Conservation (phyloP, 2,888 invertebrate species). For the Nezara viridula region DNA sequence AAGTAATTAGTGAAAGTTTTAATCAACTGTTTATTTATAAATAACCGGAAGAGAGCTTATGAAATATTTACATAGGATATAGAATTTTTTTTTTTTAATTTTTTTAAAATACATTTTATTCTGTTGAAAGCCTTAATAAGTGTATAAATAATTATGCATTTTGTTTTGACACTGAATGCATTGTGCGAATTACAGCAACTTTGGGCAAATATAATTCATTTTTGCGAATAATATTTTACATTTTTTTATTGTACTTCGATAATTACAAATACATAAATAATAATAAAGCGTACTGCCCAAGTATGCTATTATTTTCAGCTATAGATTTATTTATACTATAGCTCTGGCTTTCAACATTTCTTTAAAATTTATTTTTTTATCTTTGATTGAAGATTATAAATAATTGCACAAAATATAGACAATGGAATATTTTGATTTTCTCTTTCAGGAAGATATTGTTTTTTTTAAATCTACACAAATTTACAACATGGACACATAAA, state of each 20-base stretch:
- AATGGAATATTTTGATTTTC: constrained; percentile 64
- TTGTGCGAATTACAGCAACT: constrained; percentile 58
- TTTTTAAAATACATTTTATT: constrained; percentile 51
- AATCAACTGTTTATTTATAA: constrained; percentile 56
- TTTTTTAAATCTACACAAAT: constrained; percentile 65
- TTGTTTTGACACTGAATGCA: constrained; percentile 58
- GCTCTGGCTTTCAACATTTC: constrained; percentile 55
- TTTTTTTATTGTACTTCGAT: constrained; percentile 36
- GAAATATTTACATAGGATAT: constrained; percentile 57
- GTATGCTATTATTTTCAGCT: constrained; percentile 48
- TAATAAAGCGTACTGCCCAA: constrained; percentile 58
- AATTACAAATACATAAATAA: constrained; percentile 55
- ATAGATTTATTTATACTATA: constrained; percentile 51
- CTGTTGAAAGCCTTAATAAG: constrained; percentile 59
- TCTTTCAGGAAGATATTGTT: constrained; percentile 65
- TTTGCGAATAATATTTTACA: constrained; percentile 50
- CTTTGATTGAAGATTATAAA: constrained; percentile 63
- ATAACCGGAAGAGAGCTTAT: constrained; percentile 59
- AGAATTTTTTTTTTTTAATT: constrained; percentile 20
- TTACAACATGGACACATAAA: constrained; percentile 65
- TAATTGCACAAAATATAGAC: constrained; percentile 66
- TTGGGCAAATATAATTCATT: constrained; percentile 56
- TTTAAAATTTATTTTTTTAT: constrained; percentile 35
- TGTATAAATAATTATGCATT: constrained; percentile 51
- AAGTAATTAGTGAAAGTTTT: constrained; percentile 54